Evolutionary conservation across 2,113 vertebrate genomes (phyloP).

Genomic region (Dolichotis patagonum): DNA sequence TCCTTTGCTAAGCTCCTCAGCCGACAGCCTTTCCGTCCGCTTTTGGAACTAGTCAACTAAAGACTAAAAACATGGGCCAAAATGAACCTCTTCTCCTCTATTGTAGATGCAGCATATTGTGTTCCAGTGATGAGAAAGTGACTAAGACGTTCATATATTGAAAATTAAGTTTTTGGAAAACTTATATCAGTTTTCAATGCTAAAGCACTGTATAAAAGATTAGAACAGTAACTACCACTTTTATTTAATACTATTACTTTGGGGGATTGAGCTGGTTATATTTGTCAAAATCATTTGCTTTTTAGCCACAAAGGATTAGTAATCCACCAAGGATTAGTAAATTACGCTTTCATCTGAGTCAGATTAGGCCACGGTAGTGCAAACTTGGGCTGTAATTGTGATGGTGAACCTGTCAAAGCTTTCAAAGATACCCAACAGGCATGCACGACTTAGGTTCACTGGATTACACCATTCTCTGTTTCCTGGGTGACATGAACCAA

Average conservation of each 20-base stretch:
- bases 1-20: background rate
- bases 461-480: background rate
- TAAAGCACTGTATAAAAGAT: background rate
- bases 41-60: background rate
- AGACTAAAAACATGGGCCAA: too few species aligned
- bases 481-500: background rate
- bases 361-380: background rate
- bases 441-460: background rate
- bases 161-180: constrained; percentile 45
- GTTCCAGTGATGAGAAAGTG: background rate
- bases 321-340: background rate
- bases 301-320: background rate
- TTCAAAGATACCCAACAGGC: background rate
- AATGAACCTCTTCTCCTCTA: background rate
- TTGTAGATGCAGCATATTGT: background rate
- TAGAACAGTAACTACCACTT: constrained; percentile 12
- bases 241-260: background rate
- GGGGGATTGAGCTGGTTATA: background rate
- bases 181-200: background rate
- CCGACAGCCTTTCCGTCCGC: background rate
- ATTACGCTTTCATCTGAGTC: background rate
- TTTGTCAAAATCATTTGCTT: background rate
- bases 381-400: background rate
- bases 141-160: background rate
- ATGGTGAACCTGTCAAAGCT: background rate